Evolutionary conservation across 2,888 invertebrate species (phyloP), one percentile per base, ranked within the genome.

Genomic region (Catocala fraxini): DNA sequence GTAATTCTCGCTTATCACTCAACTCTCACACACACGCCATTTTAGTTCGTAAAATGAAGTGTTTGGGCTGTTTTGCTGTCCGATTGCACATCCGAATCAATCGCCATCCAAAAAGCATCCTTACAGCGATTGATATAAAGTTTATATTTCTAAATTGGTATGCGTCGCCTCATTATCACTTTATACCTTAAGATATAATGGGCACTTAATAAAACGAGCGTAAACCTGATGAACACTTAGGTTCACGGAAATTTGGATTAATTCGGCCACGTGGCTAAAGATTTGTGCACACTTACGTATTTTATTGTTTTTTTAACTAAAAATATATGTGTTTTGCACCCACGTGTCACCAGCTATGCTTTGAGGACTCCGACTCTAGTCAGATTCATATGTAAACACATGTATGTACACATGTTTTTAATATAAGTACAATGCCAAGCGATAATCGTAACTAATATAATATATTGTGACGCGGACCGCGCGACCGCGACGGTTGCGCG

Each of bases 201-300:
- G 43, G 51, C 73, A 73, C 73, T 65, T 74, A 75, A 77, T 77
- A 68, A 71, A 77, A 67, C 57, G 59, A 48, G 65, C 71, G 68
- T 80, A 67, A 77, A 73, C 48, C 54, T 46, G 59, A 62, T 61
- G 65, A 63, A 41, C 66, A 61, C 65, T 68, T 59, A 47, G 49
- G 59, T 72, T 79, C 65, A 56, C 11, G 57, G 71, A 67, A 57
- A 59, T 70, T 67, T 65, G 64, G 63, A 70, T 73, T 67, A 62
- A 71, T 68, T 70, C 53, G 47, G 65, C 67, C 60, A 68, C 46
- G 42, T 63, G 61, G 55, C 15, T 56, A 12, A 41, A 15, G 51
- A 11, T 41, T 48, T 12, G 33, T 35, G 9, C 46, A 13, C 13
- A 15, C 33, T 15, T 4, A n/a, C 9, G 35, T 39, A 39, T 39